These are phyloP conservation scores for Eublepharis macularius DNA, from an alignment of 2,113 vertebrate species.

Conservation along the genomic window DNA sequence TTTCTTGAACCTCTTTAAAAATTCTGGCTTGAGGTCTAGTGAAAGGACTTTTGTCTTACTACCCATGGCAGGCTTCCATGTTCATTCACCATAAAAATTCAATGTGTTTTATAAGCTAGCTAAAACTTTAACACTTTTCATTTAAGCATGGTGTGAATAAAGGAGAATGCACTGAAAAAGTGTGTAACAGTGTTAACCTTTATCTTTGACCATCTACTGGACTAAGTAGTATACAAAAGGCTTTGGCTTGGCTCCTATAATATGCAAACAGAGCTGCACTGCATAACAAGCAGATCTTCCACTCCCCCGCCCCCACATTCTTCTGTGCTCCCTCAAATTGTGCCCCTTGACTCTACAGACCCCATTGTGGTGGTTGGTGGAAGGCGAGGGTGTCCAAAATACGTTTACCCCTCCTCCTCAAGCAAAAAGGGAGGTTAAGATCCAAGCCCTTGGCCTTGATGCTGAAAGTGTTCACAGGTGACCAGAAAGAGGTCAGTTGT, in stretches of 20 bases:
- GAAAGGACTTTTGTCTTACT: background rate
- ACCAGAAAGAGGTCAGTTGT: background rate
- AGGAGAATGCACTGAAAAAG: background rate
- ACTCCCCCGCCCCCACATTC: too few relatives aligned
- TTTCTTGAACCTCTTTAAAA: background rate
- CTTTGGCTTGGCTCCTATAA: background rate
- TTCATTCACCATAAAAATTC: background rate
- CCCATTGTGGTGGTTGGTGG: too few relatives aligned
- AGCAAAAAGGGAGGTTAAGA: too few relatives aligned
- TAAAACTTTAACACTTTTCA: background rate
- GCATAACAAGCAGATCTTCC: too few relatives aligned
- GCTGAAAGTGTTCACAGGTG: background rate
- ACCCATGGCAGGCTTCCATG: background rate
- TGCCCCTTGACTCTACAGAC: too few relatives aligned
- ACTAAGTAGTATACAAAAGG: background rate
- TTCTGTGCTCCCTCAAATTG: too few relatives aligned
- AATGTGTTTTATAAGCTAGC: background rate
- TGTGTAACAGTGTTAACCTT: background rate
- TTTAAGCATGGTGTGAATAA: background rate
- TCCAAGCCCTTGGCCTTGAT: too few relatives aligned
- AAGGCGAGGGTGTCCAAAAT: too few relatives aligned
- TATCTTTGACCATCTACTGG: background rate
- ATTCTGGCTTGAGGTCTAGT: background rate
- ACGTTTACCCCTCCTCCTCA: too few relatives aligned
- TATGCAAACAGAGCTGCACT: too few relatives aligned